These are phyloP conservation scores for Catocala nupta DNA, from an alignment of 2,888 invertebrate genomes.

Conservation along the genomic window DNA sequence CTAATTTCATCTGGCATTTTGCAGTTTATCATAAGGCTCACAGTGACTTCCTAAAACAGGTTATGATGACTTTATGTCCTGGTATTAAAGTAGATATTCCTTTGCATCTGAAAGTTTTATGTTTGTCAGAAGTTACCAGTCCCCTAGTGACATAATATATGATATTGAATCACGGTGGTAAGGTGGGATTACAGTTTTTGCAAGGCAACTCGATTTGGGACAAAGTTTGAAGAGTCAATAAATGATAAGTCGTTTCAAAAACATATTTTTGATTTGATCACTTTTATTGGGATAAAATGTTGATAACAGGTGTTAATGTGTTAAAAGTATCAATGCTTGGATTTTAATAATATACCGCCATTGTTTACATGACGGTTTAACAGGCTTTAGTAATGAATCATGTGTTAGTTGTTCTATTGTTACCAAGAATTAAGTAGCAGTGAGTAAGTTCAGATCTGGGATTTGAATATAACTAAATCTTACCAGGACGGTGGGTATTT, in stretches of 20 bases:
- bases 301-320: neutral
- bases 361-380: too few species aligned
- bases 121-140: conserved; percentile 6
- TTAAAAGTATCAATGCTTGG: too few species aligned
- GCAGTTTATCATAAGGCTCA: neutral
- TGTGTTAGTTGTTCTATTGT: too few species aligned
- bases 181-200: conserved; percentile 29
- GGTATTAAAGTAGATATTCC: neutral
- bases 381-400: too few species aligned
- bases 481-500: too few species aligned
- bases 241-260: conserved; percentile 18
- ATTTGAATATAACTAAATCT: too few species aligned
- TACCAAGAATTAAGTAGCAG: too few species aligned
- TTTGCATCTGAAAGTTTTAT: neutral
- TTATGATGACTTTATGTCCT: neutral
- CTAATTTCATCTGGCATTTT: neutral
- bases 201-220: conserved; percentile 8
- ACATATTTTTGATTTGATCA: conserved; percentile 28
- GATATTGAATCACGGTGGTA: conserved; percentile 32
- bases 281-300: conserved; percentile 3
- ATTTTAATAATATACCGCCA: too few species aligned
- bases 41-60: neutral
- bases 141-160: conserved; percentile 17
- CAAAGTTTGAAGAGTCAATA: conserved; percentile 10
- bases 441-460: too few species aligned